Evolutionary conservation across 2,888 invertebrate species (phyloP).

Genomic region (Troides helena): DNA sequence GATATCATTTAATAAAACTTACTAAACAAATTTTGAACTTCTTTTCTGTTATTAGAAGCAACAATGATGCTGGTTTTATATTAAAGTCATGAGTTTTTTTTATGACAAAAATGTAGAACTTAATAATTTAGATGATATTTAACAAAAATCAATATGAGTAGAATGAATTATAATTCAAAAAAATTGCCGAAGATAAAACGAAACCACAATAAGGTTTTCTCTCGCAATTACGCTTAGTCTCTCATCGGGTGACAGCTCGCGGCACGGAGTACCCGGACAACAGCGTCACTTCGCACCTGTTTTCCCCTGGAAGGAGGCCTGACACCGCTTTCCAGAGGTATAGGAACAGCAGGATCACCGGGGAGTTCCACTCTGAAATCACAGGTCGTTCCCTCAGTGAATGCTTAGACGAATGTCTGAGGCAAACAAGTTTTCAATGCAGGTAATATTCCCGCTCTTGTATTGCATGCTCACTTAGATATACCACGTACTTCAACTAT

Average conservation of each 20-base stretch:
- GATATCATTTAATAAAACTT: not conserved
- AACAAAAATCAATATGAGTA: not conserved
- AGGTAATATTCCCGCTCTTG: slow-evolving; percentile 74
- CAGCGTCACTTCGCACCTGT: slow-evolving; percentile 90
- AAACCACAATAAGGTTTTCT: slow-evolving; percentile 38
- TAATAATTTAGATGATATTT: not conserved
- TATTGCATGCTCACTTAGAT: not conserved
- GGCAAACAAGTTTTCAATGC: slow-evolving; percentile 94
- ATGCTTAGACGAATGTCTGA: slow-evolving; percentile 92
- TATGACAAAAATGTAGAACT: too few species aligned
- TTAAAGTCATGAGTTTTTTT: too few species aligned
- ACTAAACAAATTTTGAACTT: too few species aligned
- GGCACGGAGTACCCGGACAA: slow-evolving; percentile 94
- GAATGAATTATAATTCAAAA: not conserved
- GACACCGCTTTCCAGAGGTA: slow-evolving; percentile 94
- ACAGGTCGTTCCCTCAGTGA: slow-evolving; percentile 93
- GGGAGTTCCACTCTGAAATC: slow-evolving; percentile 94
- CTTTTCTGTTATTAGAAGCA: too few species aligned
- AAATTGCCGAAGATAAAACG: slow-evolving; percentile 14
- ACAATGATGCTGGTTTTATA: too few species aligned
- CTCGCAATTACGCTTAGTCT: slow-evolving; percentile 64
- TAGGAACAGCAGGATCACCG: slow-evolving; percentile 91
- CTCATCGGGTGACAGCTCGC: slow-evolving; percentile 86
- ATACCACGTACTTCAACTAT: not conserved
- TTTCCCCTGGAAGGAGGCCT: slow-evolving; percentile 89